Percentiles rank a stretch among this genome's conserved stretches.
Conservation (phyloP, 2,113 vertebrate genomes). For the Dolichotis patagonum region DNA sequence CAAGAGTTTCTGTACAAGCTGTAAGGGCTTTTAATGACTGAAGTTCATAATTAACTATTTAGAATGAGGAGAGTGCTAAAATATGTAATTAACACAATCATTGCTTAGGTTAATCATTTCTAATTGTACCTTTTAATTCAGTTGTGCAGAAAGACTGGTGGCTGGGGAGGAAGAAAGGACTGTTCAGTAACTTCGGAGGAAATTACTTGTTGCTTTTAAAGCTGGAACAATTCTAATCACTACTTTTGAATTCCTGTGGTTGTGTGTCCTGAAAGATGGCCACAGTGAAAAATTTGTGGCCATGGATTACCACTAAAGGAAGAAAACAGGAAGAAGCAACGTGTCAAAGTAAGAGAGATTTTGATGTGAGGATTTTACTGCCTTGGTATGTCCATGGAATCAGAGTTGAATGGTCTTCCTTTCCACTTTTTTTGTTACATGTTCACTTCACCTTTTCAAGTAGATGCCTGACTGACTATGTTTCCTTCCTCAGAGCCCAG, state of each 20-base stretch:
- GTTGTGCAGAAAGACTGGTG: slow-evolving; percentile 16
- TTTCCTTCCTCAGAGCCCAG: neutral
- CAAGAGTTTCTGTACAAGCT: slow-evolving; percentile 39
- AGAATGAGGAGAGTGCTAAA: slow-evolving; percentile 54
- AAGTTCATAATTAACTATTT: slow-evolving; percentile 69
- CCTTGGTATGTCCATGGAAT: neutral
- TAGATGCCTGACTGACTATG: neutral
- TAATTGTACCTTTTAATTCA: neutral
- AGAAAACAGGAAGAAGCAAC: neutral
- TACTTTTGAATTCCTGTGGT: neutral
- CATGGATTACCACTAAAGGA: neutral
- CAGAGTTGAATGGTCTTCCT: neutral
- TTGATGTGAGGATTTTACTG: neutral
- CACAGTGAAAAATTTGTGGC: neutral
- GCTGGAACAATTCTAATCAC: neutral
- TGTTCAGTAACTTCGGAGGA: neutral
- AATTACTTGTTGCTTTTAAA: neutral
- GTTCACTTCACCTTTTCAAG: slow-evolving; percentile 12
- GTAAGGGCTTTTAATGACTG: slow-evolving; percentile 18
- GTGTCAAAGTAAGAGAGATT: neutral
- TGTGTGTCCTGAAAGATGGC: neutral
- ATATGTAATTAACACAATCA: slow-evolving; percentile 26
- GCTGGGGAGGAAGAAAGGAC: neutral
- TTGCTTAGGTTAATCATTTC: slow-evolving; percentile 62
- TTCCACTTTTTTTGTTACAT: slow-evolving; percentile 29